Evolutionary conservation across 1,140 invertebrate genomes (phyloP).

Genomic region (Nasonia longicornis): DNA sequence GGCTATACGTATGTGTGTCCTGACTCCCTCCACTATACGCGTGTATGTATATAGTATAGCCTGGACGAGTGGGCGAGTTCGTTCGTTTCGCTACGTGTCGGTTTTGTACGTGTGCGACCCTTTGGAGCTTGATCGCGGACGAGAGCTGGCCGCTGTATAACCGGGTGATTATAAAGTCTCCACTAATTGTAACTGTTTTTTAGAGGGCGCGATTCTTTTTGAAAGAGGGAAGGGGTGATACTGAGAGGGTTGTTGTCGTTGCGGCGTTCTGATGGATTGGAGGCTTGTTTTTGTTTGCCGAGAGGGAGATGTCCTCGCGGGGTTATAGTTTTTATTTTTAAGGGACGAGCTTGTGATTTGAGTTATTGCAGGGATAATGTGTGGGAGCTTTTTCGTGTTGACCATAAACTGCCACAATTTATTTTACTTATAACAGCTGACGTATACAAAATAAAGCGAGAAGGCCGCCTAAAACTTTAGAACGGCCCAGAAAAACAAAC

Average conservation of each 20-base stretch:
- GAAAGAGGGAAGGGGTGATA: neutral
- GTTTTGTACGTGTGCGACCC: neutral
- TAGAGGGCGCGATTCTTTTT: neutral
- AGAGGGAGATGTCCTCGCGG: neutral
- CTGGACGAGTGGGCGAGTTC: neutral
- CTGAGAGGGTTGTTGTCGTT: neutral
- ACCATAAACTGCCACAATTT: no score
- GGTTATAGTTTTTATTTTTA: neutral
- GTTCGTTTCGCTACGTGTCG: conserved; percentile 43
- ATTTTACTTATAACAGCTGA: no score
- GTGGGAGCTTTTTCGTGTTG: no score
- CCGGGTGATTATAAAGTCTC: conserved; percentile 59
- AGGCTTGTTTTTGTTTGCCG: neutral
- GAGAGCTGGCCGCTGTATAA: conserved; percentile 3
- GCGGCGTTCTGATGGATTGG: neutral
- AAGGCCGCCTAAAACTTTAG: no score
- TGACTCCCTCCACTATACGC: neutral
- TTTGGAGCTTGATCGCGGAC: neutral
- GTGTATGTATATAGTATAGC: neutral
- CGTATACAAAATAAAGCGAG: no score
- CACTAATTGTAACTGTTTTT: conserved; percentile 43
- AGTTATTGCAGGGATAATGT: neutral
- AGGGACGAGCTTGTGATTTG: neutral
- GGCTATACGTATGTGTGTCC: conserved; percentile 66
- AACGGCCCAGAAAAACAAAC: no score